Percentiles rank a stretch among this genome's conserved stretches.
phyloP scores from a whole-genome alignment of 2,888 invertebrate genomes.

The Lysandra bellargus region DNA sequence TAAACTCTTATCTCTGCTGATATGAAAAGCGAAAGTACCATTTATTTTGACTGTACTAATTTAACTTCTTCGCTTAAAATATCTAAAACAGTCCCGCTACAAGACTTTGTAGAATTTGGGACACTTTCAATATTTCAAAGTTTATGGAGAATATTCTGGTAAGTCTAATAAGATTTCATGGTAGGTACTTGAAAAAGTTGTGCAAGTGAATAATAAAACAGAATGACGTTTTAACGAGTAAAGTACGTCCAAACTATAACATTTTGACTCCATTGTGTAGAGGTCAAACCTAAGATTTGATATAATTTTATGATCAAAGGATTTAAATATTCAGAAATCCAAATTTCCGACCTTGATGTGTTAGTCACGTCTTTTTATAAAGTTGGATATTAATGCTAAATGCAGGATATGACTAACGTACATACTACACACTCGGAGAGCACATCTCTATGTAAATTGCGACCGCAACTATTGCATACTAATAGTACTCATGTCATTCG shows the following conservation, averaged over 20 bases:
- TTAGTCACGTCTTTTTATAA: slow-evolving; percentile 28
- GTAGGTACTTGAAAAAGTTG: background rate
- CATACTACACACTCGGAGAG: background rate
- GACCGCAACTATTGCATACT: background rate
- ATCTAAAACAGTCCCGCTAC: no score
- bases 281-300: background rate
- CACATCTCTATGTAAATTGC: slow-evolving; percentile 10
- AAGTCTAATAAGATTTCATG: no score
- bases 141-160: background rate
- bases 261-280: background rate
- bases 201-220: background rate
- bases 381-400: slow-evolving; percentile 20
- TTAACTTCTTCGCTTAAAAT: background rate
- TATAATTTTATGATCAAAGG: background rate
- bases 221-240: background rate
- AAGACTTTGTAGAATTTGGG: background rate
- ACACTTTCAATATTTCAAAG: background rate
- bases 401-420: slow-evolving; percentile 23
- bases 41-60: background rate
- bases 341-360: slow-evolving; percentile 19
- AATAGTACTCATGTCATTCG: background rate
- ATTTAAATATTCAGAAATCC: background rate
- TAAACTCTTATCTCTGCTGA: background rate
- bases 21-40: background rate
- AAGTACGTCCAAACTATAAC: background rate